Evolutionary conservation across 2,113 vertebrate genomes (phyloP).

Genomic region (Ceyx melanurus): DNA sequence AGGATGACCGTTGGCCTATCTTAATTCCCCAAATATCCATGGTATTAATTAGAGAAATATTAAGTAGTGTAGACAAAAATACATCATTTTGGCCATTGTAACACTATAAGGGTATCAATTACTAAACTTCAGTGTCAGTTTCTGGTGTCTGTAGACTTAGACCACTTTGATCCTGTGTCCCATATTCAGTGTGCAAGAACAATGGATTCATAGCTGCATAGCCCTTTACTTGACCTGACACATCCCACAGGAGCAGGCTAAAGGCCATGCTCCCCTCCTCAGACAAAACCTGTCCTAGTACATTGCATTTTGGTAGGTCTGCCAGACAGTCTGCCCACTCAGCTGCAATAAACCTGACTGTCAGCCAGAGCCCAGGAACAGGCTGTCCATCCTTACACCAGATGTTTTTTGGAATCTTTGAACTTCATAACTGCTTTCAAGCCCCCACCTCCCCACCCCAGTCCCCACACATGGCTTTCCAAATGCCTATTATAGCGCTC

Average conservation of each 20-base stretch:
- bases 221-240: not conserved
- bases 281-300: not conserved
- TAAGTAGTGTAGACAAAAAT: not conserved
- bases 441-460: fast-evolving
- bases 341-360: not conserved
- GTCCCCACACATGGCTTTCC: fast-evolving
- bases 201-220: not conserved
- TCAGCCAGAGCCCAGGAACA: not conserved
- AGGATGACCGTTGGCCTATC: not conserved
- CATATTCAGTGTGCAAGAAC: not conserved
- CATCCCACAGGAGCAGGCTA: not conserved
- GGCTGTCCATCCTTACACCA: not conserved
- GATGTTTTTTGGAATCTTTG: not conserved
- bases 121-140: not conserved
- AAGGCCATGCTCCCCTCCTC: fast-evolving
- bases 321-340: not conserved
- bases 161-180: not conserved
- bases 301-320: not conserved
- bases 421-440: not conserved
- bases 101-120: not conserved
- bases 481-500: not conserved
- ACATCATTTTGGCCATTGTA: not conserved
- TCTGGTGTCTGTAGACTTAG: not conserved
- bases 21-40: not conserved
- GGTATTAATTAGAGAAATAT: not conserved